Evolutionary conservation across 2,113 vertebrate genomes (phyloP), one percentile per base, ranked within the genome.

Genomic region (Trochalopteron elliotii): DNA sequence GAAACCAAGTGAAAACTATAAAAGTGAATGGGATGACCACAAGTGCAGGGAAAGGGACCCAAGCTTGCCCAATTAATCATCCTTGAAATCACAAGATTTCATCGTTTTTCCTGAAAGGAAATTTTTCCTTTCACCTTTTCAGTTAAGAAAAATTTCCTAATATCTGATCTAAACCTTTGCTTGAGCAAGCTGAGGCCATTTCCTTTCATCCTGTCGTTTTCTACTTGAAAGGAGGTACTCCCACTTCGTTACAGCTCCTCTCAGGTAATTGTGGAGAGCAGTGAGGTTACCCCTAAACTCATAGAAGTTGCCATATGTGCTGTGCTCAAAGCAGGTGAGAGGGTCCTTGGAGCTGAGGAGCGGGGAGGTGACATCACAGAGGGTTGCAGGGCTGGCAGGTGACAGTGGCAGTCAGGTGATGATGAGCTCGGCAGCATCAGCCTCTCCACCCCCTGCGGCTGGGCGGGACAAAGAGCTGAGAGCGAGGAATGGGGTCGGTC

Each of bases 381-480:
- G 4, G n/a, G 8, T 11, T 1, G 1, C 0, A 2, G 33, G 17
- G 76, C 61, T 42, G 4, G 85, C 79, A 88, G 74, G 18, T 24
- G 75, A 5, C 57, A 8, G 52, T 35, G 88, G 67, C 75, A 52
- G 16, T 22, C 30, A 0, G 11, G 25, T 3, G 52, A 76, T 39
- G 65, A 49, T 44, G 55, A 11, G 19, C 47, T 61, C 7, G 0
- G 56, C 3, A 31, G 59, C 59, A 7, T 10, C 60, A 19, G 45
- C 42, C 77, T 60, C n/a, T 35, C 2, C 24, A 20, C 10, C 6
- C 1, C 2, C 18, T 11, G 44, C 0, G 1, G 20, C 76, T 40
- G 59, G 39, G 39, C n/a, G 23, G 45, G 45, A 67, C 10, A 6
- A 52, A 65, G 24, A 45, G 59, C 74, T 52, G n/a, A 22, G 23